These are phyloP conservation scores for Verasper variegatus DNA, from an alignment of 2,113 vertebrate genomes.

Conservation along the genomic window DNA sequence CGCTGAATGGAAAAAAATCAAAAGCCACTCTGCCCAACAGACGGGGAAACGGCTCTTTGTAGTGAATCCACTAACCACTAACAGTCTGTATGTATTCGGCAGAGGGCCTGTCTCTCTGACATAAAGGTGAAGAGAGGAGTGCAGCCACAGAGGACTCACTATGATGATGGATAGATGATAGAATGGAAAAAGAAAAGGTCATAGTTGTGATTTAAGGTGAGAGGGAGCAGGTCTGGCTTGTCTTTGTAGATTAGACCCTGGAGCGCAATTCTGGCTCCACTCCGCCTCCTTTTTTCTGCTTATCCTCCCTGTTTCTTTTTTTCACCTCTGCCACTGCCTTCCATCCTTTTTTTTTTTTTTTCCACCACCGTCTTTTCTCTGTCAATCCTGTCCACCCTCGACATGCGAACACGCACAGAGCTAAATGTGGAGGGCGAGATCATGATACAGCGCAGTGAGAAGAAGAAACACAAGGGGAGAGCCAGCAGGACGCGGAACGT, in stretches of 20 bases:
- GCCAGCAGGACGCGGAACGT: background rate
- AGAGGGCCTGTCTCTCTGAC: constrained; percentile 30
- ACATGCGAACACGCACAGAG: background rate
- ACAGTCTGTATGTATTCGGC: constrained; percentile 14
- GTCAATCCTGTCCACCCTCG: constrained; percentile 2
- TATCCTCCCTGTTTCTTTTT: background rate
- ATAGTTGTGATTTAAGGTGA: constrained; percentile 62
- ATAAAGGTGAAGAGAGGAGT: constrained; percentile 42
- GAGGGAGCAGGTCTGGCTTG: constrained; percentile 49
- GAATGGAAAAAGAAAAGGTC: constrained; percentile 71
- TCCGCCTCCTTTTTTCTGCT: constrained; percentile 2
- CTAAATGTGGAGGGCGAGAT: constrained; percentile 7
- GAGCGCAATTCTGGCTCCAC: constrained; percentile 40
- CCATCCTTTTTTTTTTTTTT: background rate
- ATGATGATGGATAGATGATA: constrained; percentile 71
- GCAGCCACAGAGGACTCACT: constrained; percentile 42
- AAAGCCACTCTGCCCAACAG: constrained; percentile 45
- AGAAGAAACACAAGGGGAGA: background rate
- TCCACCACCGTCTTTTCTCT: background rate
- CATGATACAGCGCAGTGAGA: background rate
- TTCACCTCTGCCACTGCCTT: background rate
- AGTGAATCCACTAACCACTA: constrained; percentile 15
- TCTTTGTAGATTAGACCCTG: constrained; percentile 70
- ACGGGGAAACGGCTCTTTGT: constrained; percentile 56
- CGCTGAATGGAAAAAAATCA: constrained; percentile 63